Evolutionary conservation across 2,888 invertebrate species (phyloP), one percentile per base, ranked within the genome.

Genomic region (Eupithecia subumbrata): DNA sequence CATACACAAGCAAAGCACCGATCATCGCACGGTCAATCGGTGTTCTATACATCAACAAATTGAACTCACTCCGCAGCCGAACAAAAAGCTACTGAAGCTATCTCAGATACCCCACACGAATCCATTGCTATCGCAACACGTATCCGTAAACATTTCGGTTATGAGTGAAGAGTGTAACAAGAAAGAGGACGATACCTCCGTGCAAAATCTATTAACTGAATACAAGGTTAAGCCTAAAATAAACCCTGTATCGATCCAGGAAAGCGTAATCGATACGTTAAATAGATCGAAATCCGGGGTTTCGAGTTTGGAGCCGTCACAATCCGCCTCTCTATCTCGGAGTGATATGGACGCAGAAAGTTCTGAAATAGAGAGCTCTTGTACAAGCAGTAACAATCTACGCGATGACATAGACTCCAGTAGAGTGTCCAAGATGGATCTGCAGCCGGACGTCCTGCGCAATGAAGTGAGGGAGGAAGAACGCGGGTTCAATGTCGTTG

Each of bases 11-110:
- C 14, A 81, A 1, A 37, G 69, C 22, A 71, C 78, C 2, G 5
- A 79, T 0, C 60, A 25, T 75, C 79, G 0, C 78, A 4, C 60
- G 25, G 22, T 25, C 60, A 40, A 67, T n/a, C 40, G 16, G 4
- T n/a, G n/a, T 7, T n/a, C 12, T 22, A n/a, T 40, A 37, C 5
- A 37, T 12, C 22, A 67, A 40, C 5, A 76, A 0, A 68, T 83
- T 7, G 89, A 92, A 0, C n/a, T 87, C 0, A 92, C 94, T 0
- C 93, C 94, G 0, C 93, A 91, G 80, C 92, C 91, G 0, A 78
- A 79, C 0, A 82, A 52, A 0, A 94, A 94, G 80, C 88, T 92
- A 77, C 89, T 86, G 43, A 93, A 89, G 78, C 72, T 88, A 4
- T 91, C 92, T 0, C 78, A 75, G 48, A 89, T 83, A 73, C 8